A percentile compares a stretch with the other conserved stretches of the same genome.
Conservation (phyloP, 2,113 vertebrate genomes). For the Desmodus rotundus region DNA sequence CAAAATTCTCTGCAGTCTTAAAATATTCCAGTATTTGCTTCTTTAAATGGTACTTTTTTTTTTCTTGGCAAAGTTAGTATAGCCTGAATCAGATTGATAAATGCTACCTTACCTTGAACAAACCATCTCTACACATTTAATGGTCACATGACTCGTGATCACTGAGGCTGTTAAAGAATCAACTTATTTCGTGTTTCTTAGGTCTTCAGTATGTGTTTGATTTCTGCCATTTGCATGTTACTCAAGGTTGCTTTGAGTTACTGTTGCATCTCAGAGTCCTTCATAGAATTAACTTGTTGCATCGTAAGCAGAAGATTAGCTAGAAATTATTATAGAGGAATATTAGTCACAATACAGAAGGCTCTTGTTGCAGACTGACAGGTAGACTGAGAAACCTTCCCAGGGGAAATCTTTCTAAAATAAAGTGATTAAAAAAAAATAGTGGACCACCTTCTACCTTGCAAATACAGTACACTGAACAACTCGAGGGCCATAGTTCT, state of each 20-base stretch:
- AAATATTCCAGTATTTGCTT: neutral
- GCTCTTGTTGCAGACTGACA: neutral
- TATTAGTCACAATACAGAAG: neutral
- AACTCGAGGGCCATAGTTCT: neutral
- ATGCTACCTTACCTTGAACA: neutral
- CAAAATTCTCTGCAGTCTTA: neutral
- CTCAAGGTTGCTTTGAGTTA: neutral
- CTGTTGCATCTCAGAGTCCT: neutral
- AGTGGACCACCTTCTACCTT: neutral
- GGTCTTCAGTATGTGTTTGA: neutral
- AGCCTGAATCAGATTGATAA: neutral
- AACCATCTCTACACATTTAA: neutral
- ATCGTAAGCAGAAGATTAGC: neutral
- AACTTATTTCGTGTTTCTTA: neutral
- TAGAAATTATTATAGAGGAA: neutral
- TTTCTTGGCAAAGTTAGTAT: neutral
- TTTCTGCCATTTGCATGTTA: neutral
- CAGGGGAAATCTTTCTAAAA: neutral
- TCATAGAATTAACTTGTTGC: neutral
- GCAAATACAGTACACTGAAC: neutral
- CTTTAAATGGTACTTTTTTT: neutral
- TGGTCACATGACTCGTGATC: neutral
- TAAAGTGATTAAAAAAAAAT: neutral
- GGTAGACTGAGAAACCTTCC: neutral
- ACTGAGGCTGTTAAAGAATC: neutral